Percentiles rank a stretch among this genome's conserved stretches.
Conservation (phyloP, 1,140 invertebrate species). For the Oreohelix idahoensis region DNA sequence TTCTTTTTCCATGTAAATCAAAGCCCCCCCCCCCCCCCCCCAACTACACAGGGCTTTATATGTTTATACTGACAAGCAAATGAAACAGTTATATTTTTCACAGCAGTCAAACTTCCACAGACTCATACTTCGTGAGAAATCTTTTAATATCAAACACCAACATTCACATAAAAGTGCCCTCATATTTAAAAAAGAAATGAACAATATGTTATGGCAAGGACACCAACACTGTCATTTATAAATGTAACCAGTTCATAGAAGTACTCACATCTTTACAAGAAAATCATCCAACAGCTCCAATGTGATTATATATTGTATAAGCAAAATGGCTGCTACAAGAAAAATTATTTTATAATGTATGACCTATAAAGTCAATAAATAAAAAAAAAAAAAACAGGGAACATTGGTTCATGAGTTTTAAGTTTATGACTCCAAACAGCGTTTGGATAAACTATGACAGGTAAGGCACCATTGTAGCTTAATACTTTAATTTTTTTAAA, state of each 20-base stretch:
- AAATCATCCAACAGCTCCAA: background rate
- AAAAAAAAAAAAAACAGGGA: background rate
- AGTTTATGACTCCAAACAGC: background rate
- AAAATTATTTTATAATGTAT: background rate
- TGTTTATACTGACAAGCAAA: too few relatives aligned
- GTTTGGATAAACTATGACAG: background rate
- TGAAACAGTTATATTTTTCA: too few relatives aligned
- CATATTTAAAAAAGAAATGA: too few relatives aligned
- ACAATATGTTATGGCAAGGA: background rate
- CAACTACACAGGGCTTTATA: too few relatives aligned
- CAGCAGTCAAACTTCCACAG: too few relatives aligned
- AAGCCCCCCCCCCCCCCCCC: too few relatives aligned
- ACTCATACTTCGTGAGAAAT: too few relatives aligned
- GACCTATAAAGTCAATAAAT: background rate
- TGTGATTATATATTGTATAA: background rate
- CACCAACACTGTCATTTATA: background rate
- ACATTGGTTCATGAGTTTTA: background rate
- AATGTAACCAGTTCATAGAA: background rate
- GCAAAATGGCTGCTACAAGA: background rate
- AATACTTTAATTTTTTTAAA: background rate
- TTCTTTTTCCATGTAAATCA: too few relatives aligned
- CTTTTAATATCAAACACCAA: too few relatives aligned
- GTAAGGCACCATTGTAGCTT: conserved; percentile 6
- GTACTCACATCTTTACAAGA: background rate
- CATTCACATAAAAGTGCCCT: too few relatives aligned